Evolutionary conservation across 2,888 invertebrate genomes (phyloP), one percentile per base, ranked within the genome.

Genomic region (Lasioglossum lativentre): DNA sequence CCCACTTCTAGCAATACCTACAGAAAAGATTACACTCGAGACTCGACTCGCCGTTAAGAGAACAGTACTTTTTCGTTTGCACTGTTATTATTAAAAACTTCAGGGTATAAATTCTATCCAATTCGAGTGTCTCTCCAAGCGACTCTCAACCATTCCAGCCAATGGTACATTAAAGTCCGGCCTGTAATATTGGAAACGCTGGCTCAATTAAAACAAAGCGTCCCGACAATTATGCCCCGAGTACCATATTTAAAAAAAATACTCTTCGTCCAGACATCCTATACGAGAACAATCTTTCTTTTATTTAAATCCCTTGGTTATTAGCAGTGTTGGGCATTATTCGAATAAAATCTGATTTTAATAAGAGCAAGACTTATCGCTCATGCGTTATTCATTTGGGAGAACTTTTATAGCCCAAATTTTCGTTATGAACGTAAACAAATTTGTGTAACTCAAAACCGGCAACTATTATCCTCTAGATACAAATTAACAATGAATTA

Each of bases 1-100:
- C 78, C 78, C 66, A 78, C 71, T 75, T 74, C 66, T 42, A 63
- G 42, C 76, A 68, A 77, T 74, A 78, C 68, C 56, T 47, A 45
- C 56, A 73, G 56, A 40, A 47, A 70, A 23, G 38, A 47, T 66
- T 66, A 47, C 72, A 72, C 66, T 81, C 47, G 47, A 78, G 78
- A 47, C 63, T 47, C 59, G 30, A 59, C 59, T 47, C 56, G 59
- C 27, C 70, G 70, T 78, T 59, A 71, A 71, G 38, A 59, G 56
- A 77, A 59, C 34, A 77, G 45, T 77, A 38, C 38, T 63, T 74
- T 71, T 72, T 34, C 72, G 40, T n/a, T 72, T 40, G 68, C 75
- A 8, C 34, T 47, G 38, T 80, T 80, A 34, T 75, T 81, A 72
- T 81, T 72, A 40, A 23, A 66, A 72, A 40, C 59, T 71, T 75